Evolutionary conservation across 2,888 invertebrate species (phyloP), one percentile per base, ranked within the genome.

Genomic region (Ptychoptera albimana): DNA sequence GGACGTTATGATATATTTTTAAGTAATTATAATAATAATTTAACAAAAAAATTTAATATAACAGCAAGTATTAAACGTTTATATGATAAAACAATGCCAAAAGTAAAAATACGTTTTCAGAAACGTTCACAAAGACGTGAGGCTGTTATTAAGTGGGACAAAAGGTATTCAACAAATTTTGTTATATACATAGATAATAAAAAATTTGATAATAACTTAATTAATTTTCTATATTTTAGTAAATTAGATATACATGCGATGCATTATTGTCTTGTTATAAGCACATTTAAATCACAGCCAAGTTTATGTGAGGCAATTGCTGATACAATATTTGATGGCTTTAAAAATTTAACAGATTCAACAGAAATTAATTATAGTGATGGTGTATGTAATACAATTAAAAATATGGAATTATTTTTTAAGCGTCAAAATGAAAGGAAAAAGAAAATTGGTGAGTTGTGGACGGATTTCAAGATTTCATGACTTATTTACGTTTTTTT

Each of bases 131-230:
- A 62, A 13, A 64, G 63, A 49, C 59, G 60, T 36, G 63, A 65
- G 51, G 60, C 63, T 60, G 60, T 61, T 45, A 57, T 65, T 46
- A 65, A 65, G 51, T 65, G 64, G 64, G 61, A 61, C 46, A 59
- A 56, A 50, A 60, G 60, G 60, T 60, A 43, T 51, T 47, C 31
- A 14, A 30, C 8, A 30, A 30, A 39, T 43, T 30, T 44, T 23
- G 7, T 23, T 5, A 23, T 23, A 7, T 5, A 23, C 4, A 23
- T 5, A 23, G 7, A 30, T 16, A 31, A 9, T 12, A 35, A 42
- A 15, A 41, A 35, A 37, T 36, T n/a, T 38, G 12, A 30, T n/a
- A n/a, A n/a, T n/a, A n/a, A n/a, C n/a, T n/a, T n/a, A n/a, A n/a
- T n/a, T 42, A 35, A 34, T 34, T 45, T 11, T 42, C 8, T 45